Evolutionary conservation across 2,797 vertebrate species (phyloP), one percentile per base, ranked within the genome.

Genomic region (Pangasius djambal): DNA sequence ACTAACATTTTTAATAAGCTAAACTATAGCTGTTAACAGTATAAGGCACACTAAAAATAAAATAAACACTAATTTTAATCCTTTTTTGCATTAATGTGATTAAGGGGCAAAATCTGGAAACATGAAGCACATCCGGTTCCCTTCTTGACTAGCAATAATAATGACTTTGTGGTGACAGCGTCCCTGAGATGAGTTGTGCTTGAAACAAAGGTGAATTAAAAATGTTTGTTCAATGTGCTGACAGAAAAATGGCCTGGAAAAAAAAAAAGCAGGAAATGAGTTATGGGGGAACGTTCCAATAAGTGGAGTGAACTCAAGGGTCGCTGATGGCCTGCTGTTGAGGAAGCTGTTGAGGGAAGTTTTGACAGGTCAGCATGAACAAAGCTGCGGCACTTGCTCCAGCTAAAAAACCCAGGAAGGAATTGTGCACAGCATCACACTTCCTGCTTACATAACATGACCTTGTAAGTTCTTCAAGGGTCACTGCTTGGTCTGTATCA

Each of bases 361-460:
- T 87, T 88, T 78, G 67, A 85, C 86, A 57, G 86, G 83, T 83
- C 82, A 78, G 69, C 65, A n/a, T 83, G 83, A 82, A 89, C 84
- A 90, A 50, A 63, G 77, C 20, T 57, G 75, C 79, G 34, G 75
- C 57, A 25, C 75, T 10, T 25, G 50, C 57, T 70, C 79, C 15
- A 83, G 87, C 84, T 65, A 86, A 79, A 88, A 52, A 86, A 77
- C 81, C 74, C 79, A 84, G 87, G 52, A 72, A 89, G 85, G 85
- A 91, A 91, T 78, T 87, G 48, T 57, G 40, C 57, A 88, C 67
- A 37, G 78, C 78, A 82, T 81, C 28, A 81, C 44, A 88, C 90
- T 89, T 94, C 90, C 92, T 92, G 86, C 89, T 91, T 89, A 90
- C 86, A 90, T 89, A 93, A 91, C 88, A 61, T n/a, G 52, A 34